These are phyloP conservation scores for Chymomyza costata DNA, from an alignment of 1,140 invertebrate species.

Conservation along the genomic window DNA sequence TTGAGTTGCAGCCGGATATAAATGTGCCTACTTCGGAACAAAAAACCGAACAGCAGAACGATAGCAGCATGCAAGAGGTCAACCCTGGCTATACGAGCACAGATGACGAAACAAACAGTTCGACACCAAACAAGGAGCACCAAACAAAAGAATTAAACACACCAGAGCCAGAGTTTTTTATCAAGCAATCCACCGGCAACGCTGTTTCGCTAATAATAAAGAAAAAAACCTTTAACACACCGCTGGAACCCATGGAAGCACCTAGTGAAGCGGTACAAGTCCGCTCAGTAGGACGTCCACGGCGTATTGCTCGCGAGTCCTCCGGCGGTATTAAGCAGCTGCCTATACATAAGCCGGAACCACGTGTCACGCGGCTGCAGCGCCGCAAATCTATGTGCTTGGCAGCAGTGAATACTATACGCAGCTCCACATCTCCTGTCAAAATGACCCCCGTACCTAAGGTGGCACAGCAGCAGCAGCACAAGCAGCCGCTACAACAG, in stretches of 20 bases:
- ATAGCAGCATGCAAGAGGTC: neutral
- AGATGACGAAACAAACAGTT: conserved; percentile 21
- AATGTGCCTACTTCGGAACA: neutral
- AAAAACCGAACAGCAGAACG: neutral
- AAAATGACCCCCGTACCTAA: conserved; percentile 47
- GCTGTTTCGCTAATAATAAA: no score
- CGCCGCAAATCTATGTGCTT: conserved; percentile 37
- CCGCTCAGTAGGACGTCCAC: conserved; percentile 16
- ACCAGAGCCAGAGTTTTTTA: no score
- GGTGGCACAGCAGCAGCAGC: neutral
- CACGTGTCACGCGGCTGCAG: conserved; percentile 41
- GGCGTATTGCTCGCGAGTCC: neutral
- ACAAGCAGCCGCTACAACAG: neutral
- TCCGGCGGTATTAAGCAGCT: conserved; percentile 18
- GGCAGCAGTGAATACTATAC: conserved; percentile 16
- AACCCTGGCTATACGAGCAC: conserved; percentile 4
- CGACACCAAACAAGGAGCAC: conserved; percentile 45
- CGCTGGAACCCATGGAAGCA: conserved; percentile 28
- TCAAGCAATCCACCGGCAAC: no score
- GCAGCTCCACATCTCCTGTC: conserved; percentile 42
- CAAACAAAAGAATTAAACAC: conserved; percentile 14
- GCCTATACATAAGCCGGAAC: conserved; percentile 32
- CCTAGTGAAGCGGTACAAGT: neutral
- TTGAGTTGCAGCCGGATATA: conserved; percentile 11
- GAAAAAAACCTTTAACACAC: no score